Base-by-base conservation (phyloP, 1,140 invertebrate genomes). In the Bombus fervidus region DNA sequence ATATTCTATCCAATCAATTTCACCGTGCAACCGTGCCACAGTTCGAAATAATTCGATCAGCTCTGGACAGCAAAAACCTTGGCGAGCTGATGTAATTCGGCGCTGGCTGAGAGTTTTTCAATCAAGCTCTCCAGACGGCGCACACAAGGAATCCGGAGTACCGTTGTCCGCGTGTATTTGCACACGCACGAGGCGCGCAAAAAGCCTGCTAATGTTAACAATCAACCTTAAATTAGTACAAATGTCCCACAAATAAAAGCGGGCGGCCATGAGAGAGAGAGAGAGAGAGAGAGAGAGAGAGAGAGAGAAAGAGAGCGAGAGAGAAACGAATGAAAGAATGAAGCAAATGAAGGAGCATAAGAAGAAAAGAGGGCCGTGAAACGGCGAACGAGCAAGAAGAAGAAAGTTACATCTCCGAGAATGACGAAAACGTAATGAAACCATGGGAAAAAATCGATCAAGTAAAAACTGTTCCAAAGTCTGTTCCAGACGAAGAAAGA, bases 381-480 rank as follows among this genome's bases (percentile, higher is more conserved):
- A 39, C 12, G 13, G 13, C 28, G 43, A 31, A 13, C 47, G 34
- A 2, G 28, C 34, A 77, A 77, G 62, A 83, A 78, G 13, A 64
- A 28, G 71, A 41, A 31, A 83, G 59, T 76, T 68, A 53, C 57
- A 47, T 83, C 43, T 43, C 37, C 37, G 2, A 18, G 82, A 71
- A 68, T 43, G 39, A 78, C 47, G 82, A 43, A 83, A 84, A 78
- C 15, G 64, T 39, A 59, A 41, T 39, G 77, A 62, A 64, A 13
- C 31, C 69, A 22, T 18, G 15, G 12, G 3, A 41, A 43, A 43
- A 43, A 9, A 71, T 3, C 13, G 37, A 12, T 28, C 2, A 13
- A 9, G 69, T n/a, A 72, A 15, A n/a, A 18, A 72, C 18, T 25
- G 22, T 39, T 69, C 18, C 34, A 10, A 22, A 37, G 31, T 68